A percentile compares a stretch with the other conserved stretches of the same genome.
Conservation (phyloP, 53 echinoderm and acorn worm genomes). For the Hippasteria phrygiana region DNA sequence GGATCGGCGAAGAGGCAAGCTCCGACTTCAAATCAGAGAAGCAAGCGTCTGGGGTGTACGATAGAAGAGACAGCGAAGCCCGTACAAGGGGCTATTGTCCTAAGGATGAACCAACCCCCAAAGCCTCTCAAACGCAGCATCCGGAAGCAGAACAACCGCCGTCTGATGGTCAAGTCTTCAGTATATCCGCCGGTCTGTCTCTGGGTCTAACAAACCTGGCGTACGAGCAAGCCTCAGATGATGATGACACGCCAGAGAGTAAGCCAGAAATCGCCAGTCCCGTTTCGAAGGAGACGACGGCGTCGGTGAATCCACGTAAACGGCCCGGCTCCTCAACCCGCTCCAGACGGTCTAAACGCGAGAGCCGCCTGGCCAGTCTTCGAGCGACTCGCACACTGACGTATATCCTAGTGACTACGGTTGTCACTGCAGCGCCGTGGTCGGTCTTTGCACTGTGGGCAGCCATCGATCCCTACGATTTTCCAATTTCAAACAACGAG, state of each 20-base stretch:
- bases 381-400: slow-evolving; percentile 54
- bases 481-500: not conserved
- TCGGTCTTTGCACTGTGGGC: slow-evolving; percentile 33
- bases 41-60: not conserved
- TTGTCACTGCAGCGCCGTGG: slow-evolving; percentile 39
- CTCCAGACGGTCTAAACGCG: not conserved
- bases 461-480: not conserved
- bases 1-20: slow-evolving; percentile 13
- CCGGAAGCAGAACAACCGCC: not conserved
- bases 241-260: not conserved
- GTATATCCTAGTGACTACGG: slow-evolving; percentile 34
- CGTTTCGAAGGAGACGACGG: not conserved
- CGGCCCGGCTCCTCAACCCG: not conserved
- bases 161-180: not conserved
- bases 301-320: not conserved
- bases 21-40: not conserved
- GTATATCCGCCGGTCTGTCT: not conserved
- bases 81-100: not conserved
- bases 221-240: not conserved
- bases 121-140: not conserved
- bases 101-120: not conserved
- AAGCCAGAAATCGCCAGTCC: not conserved
- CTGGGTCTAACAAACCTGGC: not conserved
- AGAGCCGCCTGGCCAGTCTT: slow-evolving; percentile 21
- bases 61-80: not conserved